These are phyloP conservation scores for Orycteropus afer DNA, from an alignment of 2,113 vertebrate genomes.

Conservation along the genomic window DNA sequence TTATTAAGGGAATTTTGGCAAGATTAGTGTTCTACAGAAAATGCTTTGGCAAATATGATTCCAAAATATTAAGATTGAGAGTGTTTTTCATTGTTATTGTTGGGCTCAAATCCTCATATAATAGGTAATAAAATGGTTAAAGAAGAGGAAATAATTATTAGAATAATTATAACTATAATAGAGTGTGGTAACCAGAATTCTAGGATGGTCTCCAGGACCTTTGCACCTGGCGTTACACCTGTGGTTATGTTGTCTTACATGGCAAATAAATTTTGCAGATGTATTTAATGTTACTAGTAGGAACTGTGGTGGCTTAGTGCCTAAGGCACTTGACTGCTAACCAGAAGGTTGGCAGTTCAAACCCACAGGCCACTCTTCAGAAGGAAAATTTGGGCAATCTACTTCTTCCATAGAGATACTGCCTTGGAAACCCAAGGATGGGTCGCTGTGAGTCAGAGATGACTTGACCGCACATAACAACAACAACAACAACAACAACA, in stretches of 20 bases:
- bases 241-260: background rate
- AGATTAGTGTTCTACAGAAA: slow-evolving; percentile 22
- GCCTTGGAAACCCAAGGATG: too few species aligned
- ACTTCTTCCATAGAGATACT: too few species aligned
- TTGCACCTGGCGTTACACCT: background rate
- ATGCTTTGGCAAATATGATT: slow-evolving; percentile 18
- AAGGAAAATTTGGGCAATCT: too few species aligned
- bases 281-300: too few species aligned
- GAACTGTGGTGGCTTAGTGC: too few species aligned
- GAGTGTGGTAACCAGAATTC: background rate
- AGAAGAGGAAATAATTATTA: background rate
- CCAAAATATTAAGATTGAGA: slow-evolving; percentile 32
- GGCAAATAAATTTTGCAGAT: too few species aligned
- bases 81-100: background rate
- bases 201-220: background rate
- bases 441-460: too few species aligned
- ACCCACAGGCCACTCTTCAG: too few species aligned
- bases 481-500: too few species aligned
- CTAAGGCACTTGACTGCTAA: too few species aligned
- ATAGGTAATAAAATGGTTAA: background rate
- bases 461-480: too few species aligned
- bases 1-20: slow-evolving; percentile 29
- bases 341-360: too few species aligned
- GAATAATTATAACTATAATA: background rate
- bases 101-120: background rate